Evolutionary conservation across 2,113 vertebrate species (phyloP), one percentile per base, ranked within the genome.

Genomic region (Dasyurus viverrinus): DNA sequence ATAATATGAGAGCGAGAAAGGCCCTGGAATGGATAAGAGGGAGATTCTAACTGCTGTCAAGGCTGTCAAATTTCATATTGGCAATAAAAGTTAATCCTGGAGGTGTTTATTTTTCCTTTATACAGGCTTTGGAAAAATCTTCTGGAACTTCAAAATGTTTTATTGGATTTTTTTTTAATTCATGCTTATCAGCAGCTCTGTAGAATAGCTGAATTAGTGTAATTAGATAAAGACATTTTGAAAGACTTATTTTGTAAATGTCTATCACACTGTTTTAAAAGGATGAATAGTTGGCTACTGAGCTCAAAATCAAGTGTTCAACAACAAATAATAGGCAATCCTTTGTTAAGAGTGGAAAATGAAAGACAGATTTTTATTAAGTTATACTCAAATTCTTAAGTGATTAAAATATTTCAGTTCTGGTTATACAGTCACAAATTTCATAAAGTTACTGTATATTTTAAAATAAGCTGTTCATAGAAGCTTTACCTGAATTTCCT

Each of bases 61-160:
- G 48, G 0, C 2, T 30, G 5, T 27, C 9, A 6, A 26, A 25
- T 0, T 84, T 16, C 46, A 54, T 22, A 2, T 14, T 91, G 8
- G 90, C 55, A 89, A 89, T 26, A 94, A 9, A 27, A 6, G 0
- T 24, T 8, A 1, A n/a, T 89, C 46, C 7, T 5, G 23, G 1
- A 0, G 8, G 19, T 52, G 11, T 30, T 0, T 10, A 2, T 0
- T 8, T 0, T 0, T 46, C 19, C 42, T 24, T 19, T 0, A n/a
- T 0, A 26, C 0, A 55, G 0, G 7, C 1, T 26, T 54, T 26
- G 25, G 0, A 89, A 92, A 60, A 90, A 1, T 36, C 11, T 95
- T 14, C 0, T 50, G 0, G 89, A 12, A 36, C 42, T 89, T 47
- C 53, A 93, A 89, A 12, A 53, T 0, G 4, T 84, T 52, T 90